A percentile compares a stretch with the other conserved stretches of the same genome.
phyloP scores from a whole-genome alignment of 2,113 vertebrate genomes.

The Pseudorectes ferrugineus region DNA sequence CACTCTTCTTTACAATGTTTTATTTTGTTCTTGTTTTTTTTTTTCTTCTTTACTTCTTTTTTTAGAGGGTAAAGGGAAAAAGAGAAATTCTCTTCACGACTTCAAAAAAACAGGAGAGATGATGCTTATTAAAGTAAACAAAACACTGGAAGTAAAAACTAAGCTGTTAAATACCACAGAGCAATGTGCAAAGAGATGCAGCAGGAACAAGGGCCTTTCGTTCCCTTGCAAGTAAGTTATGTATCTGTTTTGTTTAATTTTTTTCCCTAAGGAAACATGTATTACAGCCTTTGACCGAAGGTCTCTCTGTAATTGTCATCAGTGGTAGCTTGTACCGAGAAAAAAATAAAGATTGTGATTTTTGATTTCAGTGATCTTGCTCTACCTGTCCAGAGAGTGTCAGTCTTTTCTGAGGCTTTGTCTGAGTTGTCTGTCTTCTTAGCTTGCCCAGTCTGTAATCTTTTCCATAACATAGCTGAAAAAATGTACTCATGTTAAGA shows the following conservation, averaged over 20 bases:
- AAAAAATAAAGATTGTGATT: neutral
- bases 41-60: neutral
- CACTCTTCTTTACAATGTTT: neutral
- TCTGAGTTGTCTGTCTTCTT: neutral
- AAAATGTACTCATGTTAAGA: neutral
- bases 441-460: neutral
- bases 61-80: conserved; percentile 80
- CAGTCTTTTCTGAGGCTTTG: neutral
- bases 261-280: neutral
- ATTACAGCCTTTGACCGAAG: neutral
- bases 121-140: conserved; percentile 77
- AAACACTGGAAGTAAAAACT: conserved; percentile 80
- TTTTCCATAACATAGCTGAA: neutral
- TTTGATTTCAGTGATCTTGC: neutral
- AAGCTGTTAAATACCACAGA: conserved; percentile 79
- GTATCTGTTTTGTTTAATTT: neutral
- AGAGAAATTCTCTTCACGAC: conserved; percentile 89
- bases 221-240: conserved; percentile 92
- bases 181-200: conserved; percentile 90
- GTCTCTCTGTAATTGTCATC: neutral
- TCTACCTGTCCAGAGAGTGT: neutral
- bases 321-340: neutral
- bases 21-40: neutral
- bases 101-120: conserved; percentile 87
- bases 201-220: conserved; percentile 81